Evolutionary conservation across 2,888 invertebrate species (phyloP).

Genomic region (Sminthurides aquaticus): DNA sequence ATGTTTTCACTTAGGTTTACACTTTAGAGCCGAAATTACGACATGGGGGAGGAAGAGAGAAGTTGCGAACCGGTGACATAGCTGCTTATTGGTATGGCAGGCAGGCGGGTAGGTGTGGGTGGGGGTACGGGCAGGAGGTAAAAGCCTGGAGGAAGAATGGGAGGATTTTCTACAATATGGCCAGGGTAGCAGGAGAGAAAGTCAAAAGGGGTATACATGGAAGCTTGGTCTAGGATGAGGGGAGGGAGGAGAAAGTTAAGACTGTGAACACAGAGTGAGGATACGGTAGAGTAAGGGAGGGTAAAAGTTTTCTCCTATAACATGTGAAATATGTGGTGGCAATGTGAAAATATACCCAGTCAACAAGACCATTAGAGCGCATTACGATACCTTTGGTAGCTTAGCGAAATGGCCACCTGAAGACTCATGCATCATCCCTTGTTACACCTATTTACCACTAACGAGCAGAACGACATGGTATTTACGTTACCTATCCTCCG

Average conservation of each 20-base stretch:
- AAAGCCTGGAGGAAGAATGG: too few species aligned
- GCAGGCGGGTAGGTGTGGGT: too few species aligned
- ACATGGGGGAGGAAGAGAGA: not conserved
- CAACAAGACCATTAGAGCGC: slow-evolving; percentile 19
- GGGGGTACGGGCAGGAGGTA: too few species aligned
- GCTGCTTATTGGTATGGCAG: not conserved
- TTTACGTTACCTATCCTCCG: not conserved
- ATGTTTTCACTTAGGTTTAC: too few species aligned
- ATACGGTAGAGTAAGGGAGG: slow-evolving; percentile 7
- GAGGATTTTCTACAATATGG: too few species aligned
- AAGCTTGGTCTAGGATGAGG: too few species aligned
- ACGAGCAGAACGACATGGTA: not conserved
- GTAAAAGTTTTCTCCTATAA: slow-evolving; percentile 7
- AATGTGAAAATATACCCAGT: slow-evolving; percentile 17
- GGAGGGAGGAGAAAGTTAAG: too few species aligned
- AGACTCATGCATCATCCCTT: slow-evolving; percentile 25
- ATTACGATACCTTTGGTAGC: slow-evolving; percentile 18
- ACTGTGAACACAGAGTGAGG: too few species aligned
- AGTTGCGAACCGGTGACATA: not conserved
- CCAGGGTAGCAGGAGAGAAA: too few species aligned
- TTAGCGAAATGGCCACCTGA: slow-evolving; percentile 26
- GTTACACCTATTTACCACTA: slow-evolving; percentile 7
- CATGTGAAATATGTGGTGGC: slow-evolving; percentile 21
- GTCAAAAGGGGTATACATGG: too few species aligned
- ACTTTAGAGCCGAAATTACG: not conserved